A percentile compares a stretch with the other conserved stretches of the same genome.
Evolutionary conservation across 1,140 invertebrate species (phyloP).

Genomic region (Drosophila sproati): DNA sequence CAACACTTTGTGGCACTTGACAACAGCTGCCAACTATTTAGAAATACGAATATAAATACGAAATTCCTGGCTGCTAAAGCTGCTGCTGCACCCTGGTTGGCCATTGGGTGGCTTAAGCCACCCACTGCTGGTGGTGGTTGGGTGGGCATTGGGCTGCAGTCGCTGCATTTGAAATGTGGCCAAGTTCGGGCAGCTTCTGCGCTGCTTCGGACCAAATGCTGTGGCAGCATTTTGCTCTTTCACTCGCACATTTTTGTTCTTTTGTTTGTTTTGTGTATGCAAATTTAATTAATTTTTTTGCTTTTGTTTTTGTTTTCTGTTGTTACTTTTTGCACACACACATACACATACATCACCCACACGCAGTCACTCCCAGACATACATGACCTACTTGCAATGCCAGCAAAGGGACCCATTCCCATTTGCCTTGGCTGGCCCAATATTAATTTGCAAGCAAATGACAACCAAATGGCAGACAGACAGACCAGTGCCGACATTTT

Average conservation of each 20-base stretch:
- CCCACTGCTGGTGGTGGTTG: background rate
- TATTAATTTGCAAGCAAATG: conserved; percentile 57
- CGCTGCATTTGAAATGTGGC: conserved; percentile 25
- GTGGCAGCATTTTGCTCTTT: conserved; percentile 13
- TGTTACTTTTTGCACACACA: background rate
- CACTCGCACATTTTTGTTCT: conserved; percentile 1
- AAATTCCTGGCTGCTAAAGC: conserved; percentile 19
- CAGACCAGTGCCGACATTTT: background rate
- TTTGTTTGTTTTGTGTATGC: conserved; percentile 26
- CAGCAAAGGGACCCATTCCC: conserved; percentile 39
- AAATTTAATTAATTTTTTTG: conserved; percentile 52
- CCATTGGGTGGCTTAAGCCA: conserved; percentile 20
- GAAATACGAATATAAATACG: conserved; percentile 17
- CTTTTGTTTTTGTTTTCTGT: conserved; percentile 8
- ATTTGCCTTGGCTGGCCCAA: conserved; percentile 12
- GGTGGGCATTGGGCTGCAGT: background rate
- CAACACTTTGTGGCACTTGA: conserved; percentile 16
- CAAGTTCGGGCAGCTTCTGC: conserved; percentile 31
- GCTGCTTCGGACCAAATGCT: background rate
- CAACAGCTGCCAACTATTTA: conserved; percentile 24
- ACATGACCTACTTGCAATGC: conserved; percentile 57
- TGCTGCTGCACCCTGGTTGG: conserved; percentile 13
- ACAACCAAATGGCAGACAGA: conserved; percentile 14
- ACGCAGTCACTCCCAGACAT: too few relatives aligned
- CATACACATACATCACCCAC: background rate